phyloP scores from a whole-genome alignment of 2,797 vertebrate genomes.

The Squalus acanthias region DNA sequence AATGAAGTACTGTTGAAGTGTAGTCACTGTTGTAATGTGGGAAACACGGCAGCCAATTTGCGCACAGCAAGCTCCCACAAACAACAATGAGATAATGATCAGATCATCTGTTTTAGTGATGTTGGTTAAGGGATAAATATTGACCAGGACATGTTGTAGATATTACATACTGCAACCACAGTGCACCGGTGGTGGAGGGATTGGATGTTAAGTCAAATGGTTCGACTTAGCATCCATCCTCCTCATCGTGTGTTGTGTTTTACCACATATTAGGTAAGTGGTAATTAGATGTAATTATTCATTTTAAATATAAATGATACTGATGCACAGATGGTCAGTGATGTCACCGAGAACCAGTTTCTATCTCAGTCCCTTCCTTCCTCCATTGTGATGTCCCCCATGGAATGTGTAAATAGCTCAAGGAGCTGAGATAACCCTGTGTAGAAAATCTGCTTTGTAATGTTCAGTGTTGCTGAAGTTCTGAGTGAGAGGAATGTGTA shows the following conservation, averaged over 20 bases:
- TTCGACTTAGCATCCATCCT: no score
- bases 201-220: neutral
- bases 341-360: neutral
- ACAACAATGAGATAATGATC: no score
- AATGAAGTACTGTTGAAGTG: neutral
- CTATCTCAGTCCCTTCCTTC: neutral
- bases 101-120: no score
- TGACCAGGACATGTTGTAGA: neutral
- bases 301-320: neutral
- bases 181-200: neutral
- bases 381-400: neutral
- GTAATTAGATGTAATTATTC: slow-evolving; percentile 21
- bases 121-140: no score
- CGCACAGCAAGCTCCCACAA: neutral
- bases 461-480: neutral
- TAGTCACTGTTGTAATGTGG: neutral
- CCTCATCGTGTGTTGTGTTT: neutral
- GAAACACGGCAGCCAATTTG: neutral
- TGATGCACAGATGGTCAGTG: neutral
- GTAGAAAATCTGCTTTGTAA: neutral
- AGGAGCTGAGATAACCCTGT: neutral
- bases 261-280: slow-evolving; percentile 11
- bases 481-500: neutral
- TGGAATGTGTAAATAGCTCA: neutral
- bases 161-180: neutral